Evolutionary conservation across 2,888 invertebrate species (phyloP).

Genomic region (Tachystola acroxantha): DNA sequence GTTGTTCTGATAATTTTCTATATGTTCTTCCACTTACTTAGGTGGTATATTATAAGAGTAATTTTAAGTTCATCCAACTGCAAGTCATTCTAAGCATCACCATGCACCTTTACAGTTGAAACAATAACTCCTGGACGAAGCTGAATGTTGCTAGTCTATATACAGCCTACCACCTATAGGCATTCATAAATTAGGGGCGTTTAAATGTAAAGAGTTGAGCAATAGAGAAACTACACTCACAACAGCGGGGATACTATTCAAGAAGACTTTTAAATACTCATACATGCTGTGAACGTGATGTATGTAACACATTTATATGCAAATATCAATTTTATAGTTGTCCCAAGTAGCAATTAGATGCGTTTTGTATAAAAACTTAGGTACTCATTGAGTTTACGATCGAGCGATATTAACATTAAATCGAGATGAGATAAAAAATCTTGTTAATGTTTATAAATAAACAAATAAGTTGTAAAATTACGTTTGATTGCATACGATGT

Average conservation of each 20-base stretch:
- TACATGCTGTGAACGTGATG: constrained; percentile 37
- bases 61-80: too few relatives aligned
- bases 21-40: too few relatives aligned
- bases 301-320: constrained; percentile 42
- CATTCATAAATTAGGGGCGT: too few relatives aligned
- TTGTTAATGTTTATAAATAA: constrained; percentile 35
- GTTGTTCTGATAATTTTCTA: too few relatives aligned
- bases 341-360: constrained; percentile 39
- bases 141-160: too few relatives aligned
- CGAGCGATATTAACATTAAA: constrained; percentile 39
- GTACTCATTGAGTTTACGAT: constrained; percentile 41
- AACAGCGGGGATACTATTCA: constrained; percentile 1
- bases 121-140: too few relatives aligned
- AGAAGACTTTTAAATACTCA: constrained; percentile 5
- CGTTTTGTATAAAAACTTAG: constrained; percentile 46
- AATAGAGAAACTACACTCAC: constrained; percentile 3
- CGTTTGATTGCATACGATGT: not conserved
- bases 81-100: too few relatives aligned
- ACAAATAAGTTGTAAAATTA: not conserved
- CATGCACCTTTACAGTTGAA: too few relatives aligned
- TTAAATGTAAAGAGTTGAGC: constrained; percentile 2
- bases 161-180: too few relatives aligned
- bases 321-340: constrained; percentile 42
- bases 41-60: too few relatives aligned
- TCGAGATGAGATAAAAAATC: constrained; percentile 49